A percentile compares a stretch with the other conserved stretches of the same genome.
Conservation (phyloP, 2,113 vertebrate species). For the Tenebrosternarchus preto region DNA sequence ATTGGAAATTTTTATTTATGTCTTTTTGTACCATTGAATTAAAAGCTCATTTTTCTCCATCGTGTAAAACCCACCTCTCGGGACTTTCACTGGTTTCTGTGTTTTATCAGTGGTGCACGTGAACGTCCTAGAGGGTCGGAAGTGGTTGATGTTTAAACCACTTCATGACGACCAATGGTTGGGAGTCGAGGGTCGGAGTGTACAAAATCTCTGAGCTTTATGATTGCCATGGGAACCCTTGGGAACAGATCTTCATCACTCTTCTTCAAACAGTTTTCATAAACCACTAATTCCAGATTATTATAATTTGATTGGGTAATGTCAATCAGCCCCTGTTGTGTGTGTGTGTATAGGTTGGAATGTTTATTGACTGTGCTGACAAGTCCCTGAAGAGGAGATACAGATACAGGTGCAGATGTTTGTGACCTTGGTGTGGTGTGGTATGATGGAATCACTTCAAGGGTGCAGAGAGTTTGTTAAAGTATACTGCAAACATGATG, state of each 20-base stretch:
- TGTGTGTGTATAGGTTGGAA: too few species aligned
- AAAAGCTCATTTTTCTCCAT: conserved; percentile 48
- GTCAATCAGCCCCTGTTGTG: too few species aligned
- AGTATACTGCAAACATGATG: too few species aligned
- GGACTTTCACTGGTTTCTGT: neutral
- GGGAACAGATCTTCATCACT: too few species aligned
- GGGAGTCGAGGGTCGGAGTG: too few species aligned
- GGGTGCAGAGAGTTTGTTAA: too few species aligned
- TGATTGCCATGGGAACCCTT: too few species aligned
- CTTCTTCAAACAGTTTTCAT: too few species aligned
- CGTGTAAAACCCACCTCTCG: conserved; percentile 21
- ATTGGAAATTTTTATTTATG: conserved; percentile 47
- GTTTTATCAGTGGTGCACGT: neutral
- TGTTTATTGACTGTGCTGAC: neutral
- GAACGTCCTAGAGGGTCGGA: neutral
- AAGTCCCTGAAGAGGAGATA: conserved; percentile 36
- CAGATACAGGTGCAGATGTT: conserved; percentile 26
- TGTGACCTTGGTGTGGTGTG: conserved; percentile 33
- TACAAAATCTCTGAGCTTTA: too few species aligned
- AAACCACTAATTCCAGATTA: too few species aligned
- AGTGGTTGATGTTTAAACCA: neutral
- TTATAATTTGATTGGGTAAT: too few species aligned
- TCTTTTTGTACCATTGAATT: conserved; percentile 59
- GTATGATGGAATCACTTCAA: neutral
- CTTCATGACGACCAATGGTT: too few species aligned